Evolutionary conservation across 2,797 vertebrate species (phyloP).

Genomic region (Brotula barbata): DNA sequence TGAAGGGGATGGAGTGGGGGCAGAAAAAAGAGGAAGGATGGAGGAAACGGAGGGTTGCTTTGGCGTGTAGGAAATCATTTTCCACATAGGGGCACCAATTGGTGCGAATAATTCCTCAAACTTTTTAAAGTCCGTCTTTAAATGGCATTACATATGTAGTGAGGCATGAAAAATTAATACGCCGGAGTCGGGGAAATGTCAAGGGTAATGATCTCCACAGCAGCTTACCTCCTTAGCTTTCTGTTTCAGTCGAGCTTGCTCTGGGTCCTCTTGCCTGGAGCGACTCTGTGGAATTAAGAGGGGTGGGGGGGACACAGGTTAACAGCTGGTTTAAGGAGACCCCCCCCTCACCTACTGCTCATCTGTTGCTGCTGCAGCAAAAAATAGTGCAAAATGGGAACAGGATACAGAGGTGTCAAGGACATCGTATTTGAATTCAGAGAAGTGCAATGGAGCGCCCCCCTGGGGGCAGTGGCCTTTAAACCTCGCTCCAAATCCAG

Average conservation of each 20-base stretch:
- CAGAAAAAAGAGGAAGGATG: slow-evolving; percentile 7
- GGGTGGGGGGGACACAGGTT: slow-evolving; percentile 77
- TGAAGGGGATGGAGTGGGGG: slow-evolving; percentile 23
- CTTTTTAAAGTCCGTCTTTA: slow-evolving; percentile 93
- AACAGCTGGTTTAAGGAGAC: slow-evolving; percentile 90
- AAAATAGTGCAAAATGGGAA: slow-evolving; percentile 85
- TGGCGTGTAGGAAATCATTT: slow-evolving; percentile 78
- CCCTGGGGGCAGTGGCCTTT: slow-evolving; percentile 79
- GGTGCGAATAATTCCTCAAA: slow-evolving; percentile 90
- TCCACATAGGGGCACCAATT: slow-evolving; percentile 90
- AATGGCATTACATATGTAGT: slow-evolving; percentile 97
- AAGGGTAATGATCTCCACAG: slow-evolving; percentile 91
- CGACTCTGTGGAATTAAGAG: slow-evolving; percentile 81
- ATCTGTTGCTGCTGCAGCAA: slow-evolving; percentile 85
- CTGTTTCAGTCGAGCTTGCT: slow-evolving; percentile 91
- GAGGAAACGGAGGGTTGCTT: slow-evolving; percentile 44
- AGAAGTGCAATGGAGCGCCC: slow-evolving; percentile 78
- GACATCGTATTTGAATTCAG: slow-evolving; percentile 81
- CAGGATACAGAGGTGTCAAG: slow-evolving; percentile 85
- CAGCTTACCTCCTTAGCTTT: slow-evolving; percentile 93
- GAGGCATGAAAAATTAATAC: slow-evolving; percentile 96
- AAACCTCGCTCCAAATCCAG: slow-evolving; percentile 83
- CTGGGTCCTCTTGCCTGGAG: slow-evolving; percentile 94
- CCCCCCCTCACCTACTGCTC: slow-evolving; percentile 54
- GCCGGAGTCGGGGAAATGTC: slow-evolving; percentile 90